Percentiles rank a stretch among this genome's conserved stretches.
Evolutionary conservation across 2,797 vertebrate species (phyloP).

Genomic region (Lacerta bilineata): DNA sequence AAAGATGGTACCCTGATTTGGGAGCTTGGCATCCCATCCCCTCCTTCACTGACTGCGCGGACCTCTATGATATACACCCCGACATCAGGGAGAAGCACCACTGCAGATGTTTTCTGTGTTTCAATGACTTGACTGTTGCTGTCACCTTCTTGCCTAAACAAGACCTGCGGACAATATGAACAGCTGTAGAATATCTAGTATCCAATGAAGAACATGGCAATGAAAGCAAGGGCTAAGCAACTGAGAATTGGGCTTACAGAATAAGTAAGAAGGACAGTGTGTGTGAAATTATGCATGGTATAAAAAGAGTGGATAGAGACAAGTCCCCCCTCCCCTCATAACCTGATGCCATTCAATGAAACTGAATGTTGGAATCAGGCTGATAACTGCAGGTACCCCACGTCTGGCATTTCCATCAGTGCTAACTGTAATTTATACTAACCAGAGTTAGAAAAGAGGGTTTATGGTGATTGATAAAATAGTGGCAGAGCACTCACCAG

Average conservation of each 20-base stretch:
- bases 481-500: background rate
- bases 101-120: conserved; percentile 92
- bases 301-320: too few relatives aligned
- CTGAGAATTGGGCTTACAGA: background rate
- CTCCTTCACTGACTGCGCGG: conserved; percentile 92
- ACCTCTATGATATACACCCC: conserved; percentile 96
- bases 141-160: conserved; percentile 92
- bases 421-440: background rate
- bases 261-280: background rate
- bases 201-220: background rate
- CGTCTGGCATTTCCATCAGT: too few relatives aligned
- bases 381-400: too few relatives aligned
- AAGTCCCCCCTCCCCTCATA: too few relatives aligned
- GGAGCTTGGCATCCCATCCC: conserved; percentile 90
- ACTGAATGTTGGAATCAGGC: too few relatives aligned
- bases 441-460: background rate
- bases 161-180: conserved; percentile 82
- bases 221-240: background rate
- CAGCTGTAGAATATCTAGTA: background rate
- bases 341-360: too few relatives aligned
- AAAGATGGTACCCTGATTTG: conserved; percentile 93
- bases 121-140: conserved; percentile 92
- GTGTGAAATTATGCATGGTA: too few relatives aligned
- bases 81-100: conserved; percentile 90
- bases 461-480: too few relatives aligned